phyloP scores from a whole-genome alignment of 2,113 vertebrate genomes.

The Gobius niger region DNA sequence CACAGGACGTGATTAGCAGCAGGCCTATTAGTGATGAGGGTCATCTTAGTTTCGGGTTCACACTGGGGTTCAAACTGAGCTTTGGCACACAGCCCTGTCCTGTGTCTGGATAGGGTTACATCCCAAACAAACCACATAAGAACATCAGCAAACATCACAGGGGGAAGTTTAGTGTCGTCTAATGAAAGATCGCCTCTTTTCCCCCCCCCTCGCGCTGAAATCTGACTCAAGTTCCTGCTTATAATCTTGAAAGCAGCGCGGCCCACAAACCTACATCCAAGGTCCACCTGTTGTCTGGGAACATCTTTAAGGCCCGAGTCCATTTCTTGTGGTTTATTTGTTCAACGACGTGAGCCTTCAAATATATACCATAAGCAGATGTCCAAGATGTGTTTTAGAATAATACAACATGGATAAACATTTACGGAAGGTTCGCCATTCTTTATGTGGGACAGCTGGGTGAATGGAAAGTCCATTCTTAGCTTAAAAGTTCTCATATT shows the following conservation, averaged over 20 bases:
- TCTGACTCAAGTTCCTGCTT: slow-evolving; percentile 24
- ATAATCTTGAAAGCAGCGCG: slow-evolving; percentile 14
- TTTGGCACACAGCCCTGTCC: slow-evolving; percentile 23
- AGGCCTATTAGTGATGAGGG: not conserved
- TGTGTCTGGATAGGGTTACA: slow-evolving; percentile 48
- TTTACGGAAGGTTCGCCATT: slow-evolving; percentile 26
- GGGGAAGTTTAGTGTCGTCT: slow-evolving; percentile 44
- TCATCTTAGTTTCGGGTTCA: slow-evolving; percentile 6
- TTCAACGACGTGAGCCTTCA: slow-evolving; percentile 9
- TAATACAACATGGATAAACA: slow-evolving; percentile 17
- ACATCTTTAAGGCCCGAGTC: not conserved
- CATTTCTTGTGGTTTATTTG: slow-evolving; percentile 24
- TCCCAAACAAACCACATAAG: slow-evolving; percentile 59
- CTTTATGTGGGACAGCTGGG: slow-evolving; percentile 40
- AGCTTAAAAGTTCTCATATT: slow-evolving; percentile 15
- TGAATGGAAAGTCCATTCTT: slow-evolving; percentile 57
- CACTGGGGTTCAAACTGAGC: slow-evolving; percentile 2
- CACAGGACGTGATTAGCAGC: not conserved
- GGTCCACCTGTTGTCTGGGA: slow-evolving; percentile 40
- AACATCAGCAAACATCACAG: slow-evolving; percentile 48
- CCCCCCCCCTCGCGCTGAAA: slow-evolving; percentile 39
- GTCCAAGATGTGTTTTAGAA: slow-evolving; percentile 9
- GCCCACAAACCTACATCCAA: slow-evolving; percentile 4
- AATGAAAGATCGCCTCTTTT: slow-evolving; percentile 45
- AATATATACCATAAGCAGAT: slow-evolving; percentile 18